Base-by-base conservation (phyloP, 2,888 invertebrate genomes). In the Adela reaumurella region DNA sequence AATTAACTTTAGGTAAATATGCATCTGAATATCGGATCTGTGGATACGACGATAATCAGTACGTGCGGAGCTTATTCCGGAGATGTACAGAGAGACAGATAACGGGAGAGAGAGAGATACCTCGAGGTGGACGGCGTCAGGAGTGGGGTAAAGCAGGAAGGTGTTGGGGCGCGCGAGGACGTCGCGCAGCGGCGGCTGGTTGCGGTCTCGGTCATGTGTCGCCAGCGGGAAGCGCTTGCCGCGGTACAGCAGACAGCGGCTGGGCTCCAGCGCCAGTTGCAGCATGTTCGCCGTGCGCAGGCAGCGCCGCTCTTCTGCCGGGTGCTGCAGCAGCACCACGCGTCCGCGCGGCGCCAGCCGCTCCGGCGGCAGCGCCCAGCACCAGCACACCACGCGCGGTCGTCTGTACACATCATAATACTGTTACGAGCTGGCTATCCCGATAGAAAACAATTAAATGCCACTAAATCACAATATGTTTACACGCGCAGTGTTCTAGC, bases 211-310 rank as follows among this genome's bases (percentile, higher is more conserved):
- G 51, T 80, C 71, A 63, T 86, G 87, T 70, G 81, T 84, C 2
- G 81, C 70, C 51, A 83, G 83, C 19, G 93, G 90, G 69, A 96
- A 95, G 58, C 85, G 87, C 68, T 94, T 94, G 44, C 95, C 95
- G 71, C 87, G 88, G 57, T 78, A 87, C 60, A 88, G 84, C 56
- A 88, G 76, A 74, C 94, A 95, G 72, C 89, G 90, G 48, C 86
- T 88, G 48, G 83, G 69, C 45, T 81, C 77, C 52, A 96, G 69
- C 20, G 92, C 89, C 47, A 92, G 76, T 57, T 87, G 83, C 28
- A 97, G 74, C 91, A 97, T 97, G 11, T 92, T 89, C 16, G 92
- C 94, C 24, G 96, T 97, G 47, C 93, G 84, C 44, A 96, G 78
- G 59, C 92, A 90, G 57, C 96, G 81, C 63, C 92, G 91, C 62